phyloP scores from a whole-genome alignment of 1,140 invertebrate genomes.

The Oreohelix idahoensis region DNA sequence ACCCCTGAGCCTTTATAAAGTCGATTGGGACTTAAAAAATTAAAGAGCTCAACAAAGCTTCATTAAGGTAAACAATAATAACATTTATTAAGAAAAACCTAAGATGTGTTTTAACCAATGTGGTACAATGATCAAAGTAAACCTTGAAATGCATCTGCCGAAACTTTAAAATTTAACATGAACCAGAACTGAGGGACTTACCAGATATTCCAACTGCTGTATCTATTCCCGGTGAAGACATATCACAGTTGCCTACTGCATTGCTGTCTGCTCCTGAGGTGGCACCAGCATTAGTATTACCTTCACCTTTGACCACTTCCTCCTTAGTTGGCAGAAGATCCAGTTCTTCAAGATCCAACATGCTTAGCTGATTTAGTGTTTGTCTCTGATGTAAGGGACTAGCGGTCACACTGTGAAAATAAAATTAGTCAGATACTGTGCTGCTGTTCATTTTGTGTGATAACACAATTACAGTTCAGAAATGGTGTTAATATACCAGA shows the following conservation, averaged over 20 bases:
- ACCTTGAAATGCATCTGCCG: background rate
- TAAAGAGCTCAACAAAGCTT: too few relatives aligned
- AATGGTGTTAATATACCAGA: too few relatives aligned
- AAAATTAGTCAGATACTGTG: background rate
- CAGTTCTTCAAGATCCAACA: slow-evolving; percentile 57
- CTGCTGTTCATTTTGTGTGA: too few relatives aligned
- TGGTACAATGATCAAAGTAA: background rate
- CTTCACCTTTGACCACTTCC: slow-evolving; percentile 33
- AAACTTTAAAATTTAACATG: background rate
- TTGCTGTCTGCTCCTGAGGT: background rate
- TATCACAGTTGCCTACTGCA: background rate
- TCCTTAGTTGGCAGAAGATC: slow-evolving; percentile 67
- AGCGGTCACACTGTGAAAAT: slow-evolving; percentile 5
- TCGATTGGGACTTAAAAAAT: too few relatives aligned
- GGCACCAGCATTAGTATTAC: too few relatives aligned
- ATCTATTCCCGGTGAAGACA: background rate
- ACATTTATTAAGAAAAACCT: too few relatives aligned
- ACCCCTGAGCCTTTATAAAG: too few relatives aligned
- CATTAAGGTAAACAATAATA: too few relatives aligned
- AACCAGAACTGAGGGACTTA: background rate
- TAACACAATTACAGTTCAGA: too few relatives aligned
- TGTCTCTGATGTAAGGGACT: slow-evolving; percentile 40
- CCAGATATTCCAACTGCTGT: background rate
- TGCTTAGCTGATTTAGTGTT: slow-evolving; percentile 16
- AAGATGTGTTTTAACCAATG: too few relatives aligned